phyloP scores from a whole-genome alignment of 2,888 invertebrate genomes.

The Acronicta psi region DNA sequence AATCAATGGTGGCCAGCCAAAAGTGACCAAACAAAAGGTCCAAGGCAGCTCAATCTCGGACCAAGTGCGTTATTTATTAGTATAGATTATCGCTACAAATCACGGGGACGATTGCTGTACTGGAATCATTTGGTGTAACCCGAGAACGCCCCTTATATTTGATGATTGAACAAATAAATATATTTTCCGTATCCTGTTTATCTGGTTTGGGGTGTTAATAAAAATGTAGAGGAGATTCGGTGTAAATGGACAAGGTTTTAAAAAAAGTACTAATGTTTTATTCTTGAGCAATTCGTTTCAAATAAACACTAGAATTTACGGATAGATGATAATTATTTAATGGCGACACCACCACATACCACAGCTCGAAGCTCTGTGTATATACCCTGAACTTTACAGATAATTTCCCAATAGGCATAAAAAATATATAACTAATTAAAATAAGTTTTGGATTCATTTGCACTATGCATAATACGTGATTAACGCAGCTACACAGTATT shows the following conservation, averaged over 20 bases:
- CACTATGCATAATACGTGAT: no score
- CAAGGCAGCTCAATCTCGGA: constrained; percentile 85
- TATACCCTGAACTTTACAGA: no score
- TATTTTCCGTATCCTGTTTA: constrained; percentile 89
- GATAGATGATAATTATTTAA: no score
- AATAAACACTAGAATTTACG: no score
- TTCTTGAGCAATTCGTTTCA: neutral
- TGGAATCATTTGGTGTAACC: constrained; percentile 86
- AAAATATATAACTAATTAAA: no score
- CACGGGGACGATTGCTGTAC: constrained; percentile 79
- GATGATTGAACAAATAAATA: constrained; percentile 89
- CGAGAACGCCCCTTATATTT: constrained; percentile 87
- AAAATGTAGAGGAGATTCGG: constrained; percentile 83
- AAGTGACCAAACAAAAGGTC: constrained; percentile 67
- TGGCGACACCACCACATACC: no score
- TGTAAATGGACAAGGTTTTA: constrained; percentile 23
- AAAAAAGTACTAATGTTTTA: constrained; percentile 1
- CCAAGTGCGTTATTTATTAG: constrained; percentile 86
- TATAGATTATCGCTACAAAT: constrained; percentile 88
- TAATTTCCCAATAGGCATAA: no score
- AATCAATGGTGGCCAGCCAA: constrained; percentile 65
- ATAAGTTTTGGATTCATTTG: no score
- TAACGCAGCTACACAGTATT: no score
- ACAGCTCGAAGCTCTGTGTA: no score
- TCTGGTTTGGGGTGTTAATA: constrained; percentile 88